Conservation (phyloP, 2,113 vertebrate species). For the Dicaeum eximium region DNA sequence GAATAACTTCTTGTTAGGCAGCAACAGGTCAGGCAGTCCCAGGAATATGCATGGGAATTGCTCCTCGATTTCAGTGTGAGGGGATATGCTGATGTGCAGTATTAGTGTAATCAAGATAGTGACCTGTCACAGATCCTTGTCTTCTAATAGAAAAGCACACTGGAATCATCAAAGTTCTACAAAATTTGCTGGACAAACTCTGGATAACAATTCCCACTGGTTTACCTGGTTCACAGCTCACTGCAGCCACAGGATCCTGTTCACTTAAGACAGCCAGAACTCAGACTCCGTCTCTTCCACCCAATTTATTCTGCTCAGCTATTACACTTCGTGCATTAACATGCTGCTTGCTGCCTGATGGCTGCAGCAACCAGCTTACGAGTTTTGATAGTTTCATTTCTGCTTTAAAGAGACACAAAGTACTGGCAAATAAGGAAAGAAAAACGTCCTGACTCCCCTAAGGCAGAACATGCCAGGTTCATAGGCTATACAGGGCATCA, state of each 20-base stretch:
- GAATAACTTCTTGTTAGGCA: neutral
- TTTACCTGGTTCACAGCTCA: neutral
- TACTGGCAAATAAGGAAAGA: neutral
- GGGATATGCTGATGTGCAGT: neutral
- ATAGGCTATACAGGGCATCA: neutral
- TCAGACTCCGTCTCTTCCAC: neutral
- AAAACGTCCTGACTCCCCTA: neutral
- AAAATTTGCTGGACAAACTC: neutral
- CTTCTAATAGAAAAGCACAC: neutral
- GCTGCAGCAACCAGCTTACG: neutral
- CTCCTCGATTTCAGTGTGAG: neutral
- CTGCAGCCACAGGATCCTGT: neutral
- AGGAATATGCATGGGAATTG: neutral
- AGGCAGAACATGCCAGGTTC: neutral
- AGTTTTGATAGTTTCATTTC: neutral
- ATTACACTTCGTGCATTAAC: neutral
- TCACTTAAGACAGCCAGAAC: neutral
- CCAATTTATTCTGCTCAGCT: neutral
- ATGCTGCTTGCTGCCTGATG: neutral
- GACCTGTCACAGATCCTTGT: neutral
- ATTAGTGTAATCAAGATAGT: neutral
- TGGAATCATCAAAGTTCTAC: neutral
- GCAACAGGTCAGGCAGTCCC: neutral
- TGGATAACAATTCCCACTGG: neutral
- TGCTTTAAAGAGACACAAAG: neutral